These are phyloP conservation scores for Belonocnema kinseyi DNA, from an alignment of 1,140 invertebrate genomes.

Conservation along the genomic window DNA sequence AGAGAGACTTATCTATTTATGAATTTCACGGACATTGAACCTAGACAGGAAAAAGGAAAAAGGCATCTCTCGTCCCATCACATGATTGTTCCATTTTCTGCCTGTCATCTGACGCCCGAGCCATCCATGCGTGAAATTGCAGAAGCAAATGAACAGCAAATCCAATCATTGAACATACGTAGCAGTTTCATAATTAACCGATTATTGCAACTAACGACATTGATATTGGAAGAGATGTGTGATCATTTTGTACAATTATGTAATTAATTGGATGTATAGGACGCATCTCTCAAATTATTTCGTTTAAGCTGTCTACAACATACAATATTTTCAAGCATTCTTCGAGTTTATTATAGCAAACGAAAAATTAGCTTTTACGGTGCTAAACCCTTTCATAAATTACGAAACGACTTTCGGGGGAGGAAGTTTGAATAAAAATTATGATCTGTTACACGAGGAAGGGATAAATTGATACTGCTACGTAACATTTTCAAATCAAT, in stretches of 20 bases:
- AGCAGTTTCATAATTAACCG: constrained; percentile 23
- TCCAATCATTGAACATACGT: constrained; percentile 18
- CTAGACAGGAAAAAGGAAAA: constrained; percentile 12
- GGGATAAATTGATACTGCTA: too few relatives aligned
- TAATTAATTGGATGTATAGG: not conserved
- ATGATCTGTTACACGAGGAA: too few relatives aligned
- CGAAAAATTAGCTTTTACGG: too few relatives aligned
- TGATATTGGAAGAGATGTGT: not conserved
- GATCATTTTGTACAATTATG: not conserved
- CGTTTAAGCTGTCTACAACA: too few relatives aligned
- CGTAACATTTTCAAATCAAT: too few relatives aligned
- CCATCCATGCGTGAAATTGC: constrained; percentile 28
- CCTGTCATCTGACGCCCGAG: constrained; percentile 22
- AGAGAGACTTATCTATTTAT: constrained; percentile 32
- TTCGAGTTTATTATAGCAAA: too few relatives aligned
- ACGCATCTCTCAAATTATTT: too few relatives aligned
- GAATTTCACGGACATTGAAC: constrained; percentile 28
- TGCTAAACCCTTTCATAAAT: too few relatives aligned
- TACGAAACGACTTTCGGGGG: too few relatives aligned
- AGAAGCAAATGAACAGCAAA: constrained; percentile 30
- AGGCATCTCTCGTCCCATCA: constrained; percentile 21
- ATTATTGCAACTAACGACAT: constrained; percentile 8
- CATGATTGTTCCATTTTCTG: constrained; percentile 26
- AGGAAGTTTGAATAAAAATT: too few relatives aligned
- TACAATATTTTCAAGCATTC: too few relatives aligned